Base-by-base conservation (phyloP, 1,140 invertebrate genomes). In the Eulimnadia texana region DNA sequence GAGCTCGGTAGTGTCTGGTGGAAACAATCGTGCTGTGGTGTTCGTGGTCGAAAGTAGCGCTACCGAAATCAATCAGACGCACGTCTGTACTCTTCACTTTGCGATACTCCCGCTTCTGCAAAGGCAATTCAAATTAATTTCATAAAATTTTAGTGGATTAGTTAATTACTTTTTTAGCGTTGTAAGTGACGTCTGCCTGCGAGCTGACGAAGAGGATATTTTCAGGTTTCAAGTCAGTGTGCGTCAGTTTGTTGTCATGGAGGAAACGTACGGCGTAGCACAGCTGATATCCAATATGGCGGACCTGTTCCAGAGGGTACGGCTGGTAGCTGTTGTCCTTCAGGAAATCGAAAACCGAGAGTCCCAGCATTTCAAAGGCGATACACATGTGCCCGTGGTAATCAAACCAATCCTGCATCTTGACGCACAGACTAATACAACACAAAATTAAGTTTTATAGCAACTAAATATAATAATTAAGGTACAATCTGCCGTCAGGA, bases 281-380 rank as follows among this genome's bases (percentile, higher is more conserved):
- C 59, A 99, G 77, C 77, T 99, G 97, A 77, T 98, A 98, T 2
- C 89, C 83, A 73, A 99, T 98, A 75, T 98, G 93, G 67, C 94
- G 81, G 47, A 98, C 94, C 74, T 98, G 93, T 64, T 98, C 91
- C 74, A 99, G 76, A 33, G 95, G 87, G 78, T 99, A 99, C 25
- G 96, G 93, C 71, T 94, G 86, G 76, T 99, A 99, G 77, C 90
- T 90, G 77, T 99, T 99, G 76, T 98, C 92, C 81, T 97, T 97
- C 94, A 99, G 80, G 76, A 99, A 99, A 78, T 99, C 96, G 77
- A 99, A 99, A 65, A 99, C 96, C 79, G 93, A 98, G 50, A 96
- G 81, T 60, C 97, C 97, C 62, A 99, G 81, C 85, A 99, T 93
- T 77, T 99, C 93, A 77, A 99, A 99, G 63, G 92, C 90, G 70